These are phyloP conservation scores for Myrmophylax atrothorax DNA, from an alignment of 2,113 vertebrate species.

Conservation along the genomic window DNA sequence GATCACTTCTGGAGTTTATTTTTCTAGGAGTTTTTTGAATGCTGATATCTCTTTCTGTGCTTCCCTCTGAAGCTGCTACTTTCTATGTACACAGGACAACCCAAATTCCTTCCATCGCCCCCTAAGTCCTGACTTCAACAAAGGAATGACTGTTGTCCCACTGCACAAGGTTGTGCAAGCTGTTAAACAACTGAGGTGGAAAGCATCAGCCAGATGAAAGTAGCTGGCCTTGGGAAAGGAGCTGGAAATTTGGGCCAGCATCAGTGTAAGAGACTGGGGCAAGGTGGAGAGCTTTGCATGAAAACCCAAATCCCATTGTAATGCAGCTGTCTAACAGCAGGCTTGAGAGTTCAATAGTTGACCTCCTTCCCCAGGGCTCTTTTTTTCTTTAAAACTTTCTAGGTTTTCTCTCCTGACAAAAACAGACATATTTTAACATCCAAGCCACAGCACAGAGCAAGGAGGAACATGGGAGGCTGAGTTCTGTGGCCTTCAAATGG, in stretches of 20 bases:
- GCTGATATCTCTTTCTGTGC: not conserved
- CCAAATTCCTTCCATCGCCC: constrained; percentile 35
- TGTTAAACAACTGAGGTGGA: not conserved
- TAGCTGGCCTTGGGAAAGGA: not conserved
- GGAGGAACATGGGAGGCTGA: not conserved
- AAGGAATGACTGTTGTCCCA: constrained; percentile 46
- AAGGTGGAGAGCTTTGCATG: not conserved
- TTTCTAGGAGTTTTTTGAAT: not conserved
- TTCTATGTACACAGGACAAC: not conserved
- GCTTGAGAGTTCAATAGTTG: not conserved
- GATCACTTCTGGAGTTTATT: not conserved
- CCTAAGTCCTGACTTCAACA: constrained; percentile 34
- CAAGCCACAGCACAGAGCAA: not conserved
- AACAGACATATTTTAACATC: not conserved
- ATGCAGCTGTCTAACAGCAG: not conserved
- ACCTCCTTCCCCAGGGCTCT: not conserved
- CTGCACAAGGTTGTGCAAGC: not conserved
- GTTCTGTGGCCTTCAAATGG: accelerated
- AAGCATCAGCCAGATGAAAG: not conserved
- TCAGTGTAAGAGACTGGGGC: not conserved
- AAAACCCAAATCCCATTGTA: not conserved
- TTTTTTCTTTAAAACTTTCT: not conserved
- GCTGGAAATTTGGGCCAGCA: not conserved
- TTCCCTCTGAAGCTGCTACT: not conserved
- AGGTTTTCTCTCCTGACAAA: not conserved